These are phyloP conservation scores for Eilema griseolum DNA, from an alignment of 2,888 invertebrate genomes.

Conservation along the genomic window DNA sequence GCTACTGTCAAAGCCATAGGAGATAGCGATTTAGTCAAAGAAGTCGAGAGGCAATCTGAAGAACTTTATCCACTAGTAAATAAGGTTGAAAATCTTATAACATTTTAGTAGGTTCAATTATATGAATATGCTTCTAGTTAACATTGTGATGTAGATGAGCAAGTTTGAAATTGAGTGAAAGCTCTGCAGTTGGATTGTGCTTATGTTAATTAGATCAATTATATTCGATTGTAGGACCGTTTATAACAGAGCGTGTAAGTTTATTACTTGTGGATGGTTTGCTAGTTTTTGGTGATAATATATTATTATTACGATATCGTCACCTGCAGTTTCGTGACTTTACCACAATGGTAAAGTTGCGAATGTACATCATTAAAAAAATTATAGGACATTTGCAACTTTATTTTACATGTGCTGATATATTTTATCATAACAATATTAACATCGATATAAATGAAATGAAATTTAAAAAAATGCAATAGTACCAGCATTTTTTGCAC, in stretches of 20 bases:
- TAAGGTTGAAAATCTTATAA: constrained; percentile 27
- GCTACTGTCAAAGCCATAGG: constrained; percentile 27
- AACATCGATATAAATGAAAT: too few species aligned
- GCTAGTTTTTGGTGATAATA: background rate
- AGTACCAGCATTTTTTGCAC: too few species aligned
- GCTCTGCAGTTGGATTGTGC: background rate
- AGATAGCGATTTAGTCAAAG: constrained; percentile 29
- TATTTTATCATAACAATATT: too few species aligned
- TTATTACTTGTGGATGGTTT: background rate
- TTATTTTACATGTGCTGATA: too few species aligned
- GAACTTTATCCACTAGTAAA: constrained; percentile 7
- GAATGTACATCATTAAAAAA: too few species aligned
- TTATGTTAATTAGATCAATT: background rate
- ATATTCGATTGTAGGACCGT: background rate
- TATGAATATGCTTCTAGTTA: constrained; percentile 7
- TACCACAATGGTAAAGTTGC: too few species aligned
- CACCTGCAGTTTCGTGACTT: too few species aligned
- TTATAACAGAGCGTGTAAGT: constrained; percentile 19
- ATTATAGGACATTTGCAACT: too few species aligned
- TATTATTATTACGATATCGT: background rate
- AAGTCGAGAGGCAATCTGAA: constrained; percentile 11
- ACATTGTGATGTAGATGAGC: constrained; percentile 1
- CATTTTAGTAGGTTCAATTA: background rate
- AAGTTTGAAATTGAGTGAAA: constrained; percentile 14
- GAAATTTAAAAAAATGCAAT: too few species aligned